Base-by-base conservation (phyloP, 64 coral and sea anemone genomes). In the Pocillopora verrucosa region DNA sequence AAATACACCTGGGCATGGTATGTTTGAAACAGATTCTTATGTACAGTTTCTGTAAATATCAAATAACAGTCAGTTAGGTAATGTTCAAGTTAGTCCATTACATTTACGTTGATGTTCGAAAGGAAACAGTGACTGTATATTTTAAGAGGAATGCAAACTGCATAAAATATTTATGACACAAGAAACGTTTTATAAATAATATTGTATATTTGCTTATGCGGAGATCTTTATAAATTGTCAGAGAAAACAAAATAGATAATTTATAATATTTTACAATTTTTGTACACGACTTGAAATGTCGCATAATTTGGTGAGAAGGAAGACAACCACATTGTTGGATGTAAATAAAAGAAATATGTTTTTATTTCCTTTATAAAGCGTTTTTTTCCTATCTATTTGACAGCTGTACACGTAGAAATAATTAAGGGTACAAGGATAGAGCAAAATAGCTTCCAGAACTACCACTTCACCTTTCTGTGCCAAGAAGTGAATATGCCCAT, bases 191-290 rank as follows among this genome's bases (percentile, higher is more conserved):
- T 85, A 85, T 85, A 85, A 85, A 85, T 85, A 85, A 56, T 85
- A 85, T 85, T 85, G 82, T 85, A 85, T 72, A 85, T 85, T 85
- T 85, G 82, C 82, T 85, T 85, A 85, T 85, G 82, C 82, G 82
- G 82, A 85, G 82, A 85, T 85, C 82, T 85, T 68, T 85, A 85
- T 85, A 67, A 85, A 85, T 72, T 85, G 82, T 85, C 63, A 85
- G 72, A 85, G 82, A 85, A 67, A 84, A 70, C 67, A 1, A 70
- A 85, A 85, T 85, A 85, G 82, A 85, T 85, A 85, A 85, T 85
- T 85, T 85, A 85, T 85, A 72, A 85, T 85, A 85, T 85, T 85
- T 85, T 85, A 45, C 65, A 63, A 85, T 72, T 85, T 83, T 85
- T 85, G 64, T 85, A 85, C 64, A 65, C 82, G 82, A 65, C 82